Evolutionary conservation across 2,113 vertebrate genomes (phyloP), one percentile per base, ranked within the genome.

Genomic region (Cephalopholis sonnerati): DNA sequence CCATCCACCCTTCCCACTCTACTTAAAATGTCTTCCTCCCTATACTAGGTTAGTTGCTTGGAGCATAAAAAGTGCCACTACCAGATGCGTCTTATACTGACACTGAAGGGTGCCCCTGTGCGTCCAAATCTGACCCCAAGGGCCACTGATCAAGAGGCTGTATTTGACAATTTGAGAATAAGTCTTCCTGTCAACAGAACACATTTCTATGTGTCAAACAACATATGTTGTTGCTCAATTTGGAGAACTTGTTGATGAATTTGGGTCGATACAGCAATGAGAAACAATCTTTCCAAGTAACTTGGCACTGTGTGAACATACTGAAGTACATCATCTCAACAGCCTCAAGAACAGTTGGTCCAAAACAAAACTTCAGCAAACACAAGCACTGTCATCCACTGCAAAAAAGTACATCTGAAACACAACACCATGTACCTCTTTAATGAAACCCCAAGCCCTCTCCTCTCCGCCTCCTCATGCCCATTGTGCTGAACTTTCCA

Each of bases 401-500:
- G 27, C 51, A n/a, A 2, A 4, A 18, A 32, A 29, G 50, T 18
- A 65, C 11, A 66, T 75, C 58, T 44, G 3, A 76, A 54, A 74
- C 32, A 58, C 12, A 22, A 41, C 39, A 48, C 20, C 17, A 4
- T 3, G 1, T 24, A 22, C 16, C 55, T 53, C 58, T 72, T 72
- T 69, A 59, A 50, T 57, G 68, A n/a, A 51, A 13, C 57, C 70
- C 29, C 2, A 62, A 65, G 16, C 57, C 73, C 36, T 69, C 74
- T 73, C 3, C 12, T 62, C 58, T 29, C 51, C 18, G 11, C 62
- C 39, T 73, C 54, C 15, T 66, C 59, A 3, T 16, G 57, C 27
- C 17, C 22, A 76, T n/a, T 57, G 24, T 66, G 22, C 29, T 82
- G 62, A 78, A 75, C 76, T 63, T 78, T 62, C 18, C 2, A 58